phyloP scores from a whole-genome alignment of 1,140 invertebrate genomes.

The Drosophila carrolli region DNA sequence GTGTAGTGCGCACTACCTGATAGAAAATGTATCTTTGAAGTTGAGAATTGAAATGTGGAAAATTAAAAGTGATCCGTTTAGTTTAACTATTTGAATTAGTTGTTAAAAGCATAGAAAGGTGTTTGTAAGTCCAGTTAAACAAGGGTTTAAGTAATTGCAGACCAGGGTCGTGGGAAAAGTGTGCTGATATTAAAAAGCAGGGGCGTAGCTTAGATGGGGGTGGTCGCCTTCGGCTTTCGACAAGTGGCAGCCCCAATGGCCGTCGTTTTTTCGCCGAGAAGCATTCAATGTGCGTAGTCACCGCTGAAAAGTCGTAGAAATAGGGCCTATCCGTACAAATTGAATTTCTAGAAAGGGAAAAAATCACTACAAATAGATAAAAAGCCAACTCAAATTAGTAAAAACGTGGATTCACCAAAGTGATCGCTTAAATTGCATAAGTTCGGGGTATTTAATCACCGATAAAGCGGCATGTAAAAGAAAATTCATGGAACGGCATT shows the following conservation, averaged over 20 bases:
- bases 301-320: background rate
- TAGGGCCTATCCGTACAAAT: background rate
- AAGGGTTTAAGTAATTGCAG: too few relatives aligned
- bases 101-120: too few relatives aligned
- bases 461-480: background rate
- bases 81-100: background rate
- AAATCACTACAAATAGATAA: background rate
- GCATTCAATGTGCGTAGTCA: constrained; percentile 14
- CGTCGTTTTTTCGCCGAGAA: constrained; percentile 9
- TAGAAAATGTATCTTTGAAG: background rate
- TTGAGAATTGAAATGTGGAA: background rate
- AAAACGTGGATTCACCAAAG: background rate
- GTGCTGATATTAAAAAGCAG: background rate
- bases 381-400: background rate
- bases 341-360: background rate
- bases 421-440: constrained; percentile 6
- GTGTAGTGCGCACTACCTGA: constrained; percentile 1
- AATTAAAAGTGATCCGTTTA: background rate
- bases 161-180: background rate
- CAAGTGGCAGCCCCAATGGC: constrained; percentile 6
- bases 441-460: background rate
- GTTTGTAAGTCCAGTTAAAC: background rate
- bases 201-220: background rate
- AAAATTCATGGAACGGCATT: constrained; percentile 21
- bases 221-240: background rate